Percentiles rank a stretch among this genome's conserved stretches.
These are phyloP conservation scores for Odiellus spinosus DNA, from an alignment of 2,888 invertebrate species.

Conservation along the genomic window DNA sequence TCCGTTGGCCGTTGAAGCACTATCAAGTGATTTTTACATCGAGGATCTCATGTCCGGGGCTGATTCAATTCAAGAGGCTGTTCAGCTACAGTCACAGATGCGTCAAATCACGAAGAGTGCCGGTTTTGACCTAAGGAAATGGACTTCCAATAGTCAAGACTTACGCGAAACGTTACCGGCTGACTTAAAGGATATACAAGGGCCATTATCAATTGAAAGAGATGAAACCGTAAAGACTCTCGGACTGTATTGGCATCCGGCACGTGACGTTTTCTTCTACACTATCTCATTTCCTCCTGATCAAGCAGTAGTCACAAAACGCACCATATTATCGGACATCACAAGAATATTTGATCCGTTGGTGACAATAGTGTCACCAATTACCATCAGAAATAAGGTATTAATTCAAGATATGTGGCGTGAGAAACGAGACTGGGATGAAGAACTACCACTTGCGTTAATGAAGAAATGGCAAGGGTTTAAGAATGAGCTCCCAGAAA, in stretches of 20 bases:
- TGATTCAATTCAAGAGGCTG: slow-evolving; percentile 14
- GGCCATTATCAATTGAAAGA: slow-evolving; percentile 1
- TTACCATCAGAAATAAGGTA: slow-evolving; percentile 15
- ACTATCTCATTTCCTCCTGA: not conserved
- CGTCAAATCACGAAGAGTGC: no score
- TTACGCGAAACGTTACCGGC: not conserved
- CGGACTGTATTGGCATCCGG: not conserved
- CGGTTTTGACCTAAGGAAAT: no score
- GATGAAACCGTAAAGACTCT: slow-evolving; percentile 4
- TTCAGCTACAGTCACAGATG: slow-evolving; percentile 5
- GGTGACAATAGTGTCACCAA: slow-evolving; percentile 14
- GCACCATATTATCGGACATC: no score
- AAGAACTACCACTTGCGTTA: slow-evolving; percentile 10
- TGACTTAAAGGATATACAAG: not conserved
- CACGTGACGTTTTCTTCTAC: not conserved
- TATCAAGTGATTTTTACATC: slow-evolving; percentile 23
- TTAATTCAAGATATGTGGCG: slow-evolving; percentile 22
- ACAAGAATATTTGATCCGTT: slow-evolving; percentile 15
- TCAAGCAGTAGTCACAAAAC: no score
- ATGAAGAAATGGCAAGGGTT: slow-evolving; percentile 2
- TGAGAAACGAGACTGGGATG: slow-evolving; percentile 20
- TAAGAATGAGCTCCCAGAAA: not conserved
- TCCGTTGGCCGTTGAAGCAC: slow-evolving; percentile 10
- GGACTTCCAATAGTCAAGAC: no score
- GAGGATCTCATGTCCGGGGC: slow-evolving; percentile 17